Conservation (phyloP, 2,797 vertebrate species). For the Coendou prehensilis region DNA sequence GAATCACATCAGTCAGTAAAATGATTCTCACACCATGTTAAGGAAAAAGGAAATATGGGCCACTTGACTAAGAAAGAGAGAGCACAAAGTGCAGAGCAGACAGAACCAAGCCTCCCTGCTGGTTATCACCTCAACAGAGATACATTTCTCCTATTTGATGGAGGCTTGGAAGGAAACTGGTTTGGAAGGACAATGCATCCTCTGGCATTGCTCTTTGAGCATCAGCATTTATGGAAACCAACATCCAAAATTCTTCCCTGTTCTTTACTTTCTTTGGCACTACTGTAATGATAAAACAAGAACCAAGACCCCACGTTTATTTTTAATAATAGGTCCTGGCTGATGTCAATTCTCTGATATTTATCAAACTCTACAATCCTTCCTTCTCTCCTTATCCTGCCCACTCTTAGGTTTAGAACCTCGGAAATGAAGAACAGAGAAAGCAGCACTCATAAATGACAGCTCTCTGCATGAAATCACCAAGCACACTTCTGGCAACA, state of each 20-base stretch:
- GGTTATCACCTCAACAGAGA: background rate
- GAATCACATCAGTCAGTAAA: background rate
- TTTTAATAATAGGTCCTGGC: background rate
- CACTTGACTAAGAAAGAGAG: background rate
- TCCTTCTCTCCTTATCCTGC: background rate
- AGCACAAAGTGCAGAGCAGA: background rate
- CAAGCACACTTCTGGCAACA: no score
- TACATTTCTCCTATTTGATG: background rate
- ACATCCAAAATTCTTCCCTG: background rate
- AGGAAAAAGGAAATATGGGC: background rate
- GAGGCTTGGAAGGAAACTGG: background rate
- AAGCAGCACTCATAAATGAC: background rate
- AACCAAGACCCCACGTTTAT: background rate
- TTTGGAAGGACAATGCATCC: background rate
- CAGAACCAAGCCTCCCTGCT: background rate
- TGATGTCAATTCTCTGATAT: background rate
- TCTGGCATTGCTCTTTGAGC: background rate
- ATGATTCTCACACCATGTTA: background rate
- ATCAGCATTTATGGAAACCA: background rate
- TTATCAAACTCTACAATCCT: background rate
- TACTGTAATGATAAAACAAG: background rate
- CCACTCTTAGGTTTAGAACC: background rate
- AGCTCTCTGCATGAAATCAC: background rate
- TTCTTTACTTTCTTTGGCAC: background rate
- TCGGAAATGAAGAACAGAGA: background rate